These are phyloP conservation scores for Scaptodrosophila latifasciaeformis DNA, from an alignment of 2,888 invertebrate species.

Conservation along the genomic window DNA sequence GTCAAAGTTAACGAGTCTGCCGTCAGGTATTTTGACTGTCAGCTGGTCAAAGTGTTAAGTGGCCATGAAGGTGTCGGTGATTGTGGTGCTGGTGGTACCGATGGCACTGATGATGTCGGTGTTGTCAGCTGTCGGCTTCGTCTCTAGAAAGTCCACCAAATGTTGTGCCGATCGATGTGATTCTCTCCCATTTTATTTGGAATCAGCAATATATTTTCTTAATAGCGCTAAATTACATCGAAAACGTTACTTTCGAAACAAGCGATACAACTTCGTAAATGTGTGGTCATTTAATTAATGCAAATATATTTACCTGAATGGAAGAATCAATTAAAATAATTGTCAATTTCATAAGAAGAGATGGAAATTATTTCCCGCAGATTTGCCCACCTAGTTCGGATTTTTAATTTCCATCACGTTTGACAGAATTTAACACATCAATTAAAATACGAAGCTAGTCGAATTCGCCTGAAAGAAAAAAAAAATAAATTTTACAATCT, in stretches of 20 bases:
- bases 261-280: conserved; percentile 20
- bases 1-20: conserved; percentile 59
- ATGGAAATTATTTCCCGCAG: too few relatives aligned
- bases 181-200: conserved; percentile 13
- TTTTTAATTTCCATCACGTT: too few relatives aligned
- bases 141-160: conserved; percentile 18
- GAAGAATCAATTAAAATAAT: too few relatives aligned
- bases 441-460: too few relatives aligned
- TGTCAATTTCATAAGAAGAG: too few relatives aligned
- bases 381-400: too few relatives aligned
- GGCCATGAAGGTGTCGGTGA: too few relatives aligned
- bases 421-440: too few relatives aligned
- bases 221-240: conserved; percentile 33
- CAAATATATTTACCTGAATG: conserved; percentile 26
- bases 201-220: conserved; percentile 39
- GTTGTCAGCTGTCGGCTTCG: conserved; percentile 12
- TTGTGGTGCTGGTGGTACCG: neutral
- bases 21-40: conserved; percentile 48
- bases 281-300: conserved; percentile 40
- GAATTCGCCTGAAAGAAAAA: too few relatives aligned
- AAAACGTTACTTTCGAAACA: neutral
- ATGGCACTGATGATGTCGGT: conserved; percentile 5
- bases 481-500: too few relatives aligned
- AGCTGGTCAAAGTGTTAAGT: conserved; percentile 59
- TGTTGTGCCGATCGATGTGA: conserved; percentile 16